Evolutionary conservation across 2,113 vertebrate species (phyloP).

Genomic region (Hystrix cristata): DNA sequence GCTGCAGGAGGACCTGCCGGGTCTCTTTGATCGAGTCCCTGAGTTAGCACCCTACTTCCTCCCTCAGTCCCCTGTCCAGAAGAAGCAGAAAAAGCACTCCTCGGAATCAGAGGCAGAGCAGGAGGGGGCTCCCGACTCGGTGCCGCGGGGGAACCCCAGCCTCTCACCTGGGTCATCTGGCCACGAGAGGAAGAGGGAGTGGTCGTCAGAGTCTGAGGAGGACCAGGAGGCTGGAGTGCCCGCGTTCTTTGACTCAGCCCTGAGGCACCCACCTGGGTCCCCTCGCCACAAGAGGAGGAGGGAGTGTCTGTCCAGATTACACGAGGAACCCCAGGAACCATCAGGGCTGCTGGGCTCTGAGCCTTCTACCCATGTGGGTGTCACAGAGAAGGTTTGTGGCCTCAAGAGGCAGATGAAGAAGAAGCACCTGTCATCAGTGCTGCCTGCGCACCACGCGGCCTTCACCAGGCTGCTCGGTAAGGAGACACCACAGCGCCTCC

Average conservation of each 20-base stretch:
- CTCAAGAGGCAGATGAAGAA: background rate
- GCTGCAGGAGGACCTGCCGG: background rate
- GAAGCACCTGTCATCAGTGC: background rate
- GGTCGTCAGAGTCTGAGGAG: background rate
- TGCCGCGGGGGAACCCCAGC: background rate
- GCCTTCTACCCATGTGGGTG: background rate
- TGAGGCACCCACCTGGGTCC: background rate
- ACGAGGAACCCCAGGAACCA: background rate
- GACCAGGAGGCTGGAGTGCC: background rate
- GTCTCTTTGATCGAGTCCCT: background rate
- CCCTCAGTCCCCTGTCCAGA: background rate
- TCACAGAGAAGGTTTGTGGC: background rate
- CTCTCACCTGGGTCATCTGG: background rate
- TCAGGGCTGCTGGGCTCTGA: background rate
- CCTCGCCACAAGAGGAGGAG: background rate
- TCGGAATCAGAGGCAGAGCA: background rate
- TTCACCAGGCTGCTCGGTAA: slow-evolving; percentile 50
- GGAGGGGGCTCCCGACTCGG: background rate
- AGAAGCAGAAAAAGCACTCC: background rate
- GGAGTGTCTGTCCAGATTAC: background rate
- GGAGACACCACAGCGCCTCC: accelerated
- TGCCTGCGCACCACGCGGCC: background rate
- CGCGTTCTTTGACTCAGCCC: background rate
- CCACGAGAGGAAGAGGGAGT: background rate
- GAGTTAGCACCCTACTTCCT: background rate